Base-by-base conservation (phyloP, 2,888 invertebrate species). In the Nomada fabriciana region DNA sequence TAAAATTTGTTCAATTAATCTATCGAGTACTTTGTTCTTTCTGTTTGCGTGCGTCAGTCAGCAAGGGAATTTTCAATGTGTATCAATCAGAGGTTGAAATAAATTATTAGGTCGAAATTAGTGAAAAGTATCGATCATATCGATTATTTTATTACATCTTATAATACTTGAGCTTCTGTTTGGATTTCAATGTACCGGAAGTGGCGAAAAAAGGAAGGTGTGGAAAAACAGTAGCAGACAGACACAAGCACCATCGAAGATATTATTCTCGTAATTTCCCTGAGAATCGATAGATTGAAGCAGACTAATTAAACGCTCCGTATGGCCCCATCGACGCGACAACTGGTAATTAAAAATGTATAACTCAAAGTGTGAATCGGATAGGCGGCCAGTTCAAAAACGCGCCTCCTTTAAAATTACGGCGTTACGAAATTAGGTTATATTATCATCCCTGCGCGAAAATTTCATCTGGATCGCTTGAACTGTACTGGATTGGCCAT, bases 281-380 rank as follows among this genome's bases (percentile, higher is more conserved):
- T 47, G 65, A 20, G 36, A 53, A 61, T n/a, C 23, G 63, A 18
- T 53, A 29, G 72, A 73, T 69, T 69, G 73, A 69, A 60, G 57
- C 53, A 47, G 25, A 64, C 72, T 77, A 80, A 80, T 80, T 77
- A 69, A 76, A 76, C 63, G 10, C 67, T 20, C 11, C 67, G 18
- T 15, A 1, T 43, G 15, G n/a, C 2, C 15, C 10, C n/a, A 43
- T 68, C 71, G 64, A 63, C 43, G 69, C 18, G 23, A 55, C 23
- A n/a, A 13, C 57, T 13, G 47, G n/a, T 73, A 67, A 76, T 80
- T 76, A 82, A 80, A 82, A 76, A 80, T 60, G 52, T 53, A 60
- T 60, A 60, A 20, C 23, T 25, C 25, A 9, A 9, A 2, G 29
- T 50, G 36, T 42, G 67, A 53, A 67, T 50, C 60, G 50, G 2